Conservation (phyloP, 2,888 invertebrate genomes). For the Scaptomyza flava region DNA sequence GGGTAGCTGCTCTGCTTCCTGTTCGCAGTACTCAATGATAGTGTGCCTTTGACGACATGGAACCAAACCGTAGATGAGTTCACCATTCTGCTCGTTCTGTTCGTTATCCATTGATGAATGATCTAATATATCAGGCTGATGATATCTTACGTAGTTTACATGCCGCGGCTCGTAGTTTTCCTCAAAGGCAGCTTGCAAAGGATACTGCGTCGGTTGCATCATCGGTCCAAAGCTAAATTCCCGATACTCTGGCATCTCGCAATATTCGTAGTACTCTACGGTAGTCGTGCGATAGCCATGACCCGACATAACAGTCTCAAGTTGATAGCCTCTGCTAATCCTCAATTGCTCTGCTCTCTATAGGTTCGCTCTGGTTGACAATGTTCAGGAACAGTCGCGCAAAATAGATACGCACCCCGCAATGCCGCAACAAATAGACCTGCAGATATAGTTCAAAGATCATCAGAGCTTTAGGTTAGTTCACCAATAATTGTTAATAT, state of each 20-base stretch:
- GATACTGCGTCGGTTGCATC: slow-evolving; percentile 25
- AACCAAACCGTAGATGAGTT: slow-evolving; percentile 25
- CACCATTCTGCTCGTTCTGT: slow-evolving; percentile 11
- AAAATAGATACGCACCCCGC: slow-evolving; percentile 74
- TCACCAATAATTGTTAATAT: neutral
- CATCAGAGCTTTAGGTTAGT: slow-evolving; percentile 59
- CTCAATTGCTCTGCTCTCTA: slow-evolving; percentile 29
- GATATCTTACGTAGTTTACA: slow-evolving; percentile 60
- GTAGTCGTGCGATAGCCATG: slow-evolving; percentile 40
- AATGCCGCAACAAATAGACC: slow-evolving; percentile 77
- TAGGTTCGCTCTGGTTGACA: slow-evolving; percentile 68
- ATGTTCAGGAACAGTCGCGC: slow-evolving; percentile 72
- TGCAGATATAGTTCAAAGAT: slow-evolving; percentile 79
- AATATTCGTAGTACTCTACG: slow-evolving; percentile 62
- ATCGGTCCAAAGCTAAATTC: slow-evolving; percentile 32
- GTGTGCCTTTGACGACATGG: slow-evolving; percentile 17
- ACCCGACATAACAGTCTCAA: slow-evolving; percentile 38
- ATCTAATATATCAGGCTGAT: slow-evolving; percentile 37
- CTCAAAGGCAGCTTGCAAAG: slow-evolving; percentile 10
- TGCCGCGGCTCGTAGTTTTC: slow-evolving; percentile 61
- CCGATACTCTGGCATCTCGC: slow-evolving; percentile 67
- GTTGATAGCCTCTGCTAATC: neutral
- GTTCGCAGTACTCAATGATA: slow-evolving; percentile 8
- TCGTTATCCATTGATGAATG: slow-evolving; percentile 48
- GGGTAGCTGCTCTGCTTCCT: slow-evolving; percentile 6